Evolutionary conservation across 1,140 invertebrate genomes (phyloP), one percentile per base, ranked within the genome.

Genomic region (Drosophila navojoa): DNA sequence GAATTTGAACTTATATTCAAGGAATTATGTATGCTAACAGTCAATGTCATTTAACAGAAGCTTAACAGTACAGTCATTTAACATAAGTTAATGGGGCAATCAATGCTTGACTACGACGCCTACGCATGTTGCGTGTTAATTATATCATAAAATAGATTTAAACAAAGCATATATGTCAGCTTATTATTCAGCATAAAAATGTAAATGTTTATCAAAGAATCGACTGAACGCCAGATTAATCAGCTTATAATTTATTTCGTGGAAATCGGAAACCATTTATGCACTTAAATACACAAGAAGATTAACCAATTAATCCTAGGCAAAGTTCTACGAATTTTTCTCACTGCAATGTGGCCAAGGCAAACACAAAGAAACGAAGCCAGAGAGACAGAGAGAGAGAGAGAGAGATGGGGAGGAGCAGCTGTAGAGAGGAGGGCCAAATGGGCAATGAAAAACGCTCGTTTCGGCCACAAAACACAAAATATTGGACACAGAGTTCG

Each of bases 271-370:
- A 49, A 64, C 29, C 55, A 52, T 66, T 78, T 67, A 60, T 50
- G 49, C 72, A 75, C 40, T 73, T 73, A 47, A 76, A 62, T 42
- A 69, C 57, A 73, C 70, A 76, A 79, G 59, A 70, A 69, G 78
- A 84, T 81, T 71, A 87, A 87, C 76, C 79, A 86, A 86, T 86
- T 86, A 87, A 82, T 86, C 76, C 76, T 87, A 86, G 84, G 67
- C 71, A 70, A 67, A 87, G 60, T 86, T 89, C 82, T 87, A 79
- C 76, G 82, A 86, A 87, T 82, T 87, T 87, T 77, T 76, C 72
- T 81, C 69, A 87, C 81, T 87, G 82, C 82, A 86, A 71, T 71
- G 25, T 47, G 49, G 53, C 47, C 71, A 71, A 69, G 50, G 69
- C 59, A 76, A 68, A 62, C 62, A 63, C 22, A 67, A 44, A 58